A percentile compares a stretch with the other conserved stretches of the same genome.
Conservation (phyloP, 2,888 invertebrate species). For the Heterodera filipjevi region DNA sequence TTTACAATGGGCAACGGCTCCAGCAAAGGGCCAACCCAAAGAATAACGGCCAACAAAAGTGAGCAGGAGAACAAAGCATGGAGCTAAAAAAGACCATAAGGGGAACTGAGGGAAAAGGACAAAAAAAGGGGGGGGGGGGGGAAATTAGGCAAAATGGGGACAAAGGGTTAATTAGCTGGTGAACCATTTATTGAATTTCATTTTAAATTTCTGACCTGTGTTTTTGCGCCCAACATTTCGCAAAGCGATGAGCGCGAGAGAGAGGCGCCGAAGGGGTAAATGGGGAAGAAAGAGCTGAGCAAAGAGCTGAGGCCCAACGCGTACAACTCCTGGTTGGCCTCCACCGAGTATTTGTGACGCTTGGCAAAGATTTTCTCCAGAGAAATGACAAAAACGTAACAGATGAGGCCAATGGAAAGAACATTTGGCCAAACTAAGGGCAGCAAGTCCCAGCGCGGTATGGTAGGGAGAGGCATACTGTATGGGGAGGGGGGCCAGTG, state of each 20-base stretch:
- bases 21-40: constrained; percentile 87
- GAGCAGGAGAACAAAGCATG: constrained; percentile 80
- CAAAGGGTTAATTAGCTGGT: constrained; percentile 17
- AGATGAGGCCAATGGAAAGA: constrained; percentile 68
- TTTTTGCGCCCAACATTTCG: constrained; percentile 82
- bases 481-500: neutral
- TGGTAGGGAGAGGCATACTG: constrained; percentile 63
- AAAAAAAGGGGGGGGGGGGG: no score
- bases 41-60: constrained; percentile 78
- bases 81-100: constrained; percentile 64
- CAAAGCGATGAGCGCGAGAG: constrained; percentile 75
- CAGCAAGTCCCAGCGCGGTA: constrained; percentile 61
- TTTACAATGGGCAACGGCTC: constrained; percentile 77
- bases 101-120: no score
- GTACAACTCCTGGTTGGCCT: constrained; percentile 66
- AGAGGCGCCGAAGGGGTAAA: constrained; percentile 69
- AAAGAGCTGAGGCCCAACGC: constrained; percentile 71
- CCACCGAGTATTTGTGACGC: constrained; percentile 69
- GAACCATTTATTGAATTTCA: no score
- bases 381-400: constrained; percentile 69
- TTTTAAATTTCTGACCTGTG: constrained; percentile 68
- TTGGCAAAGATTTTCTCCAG: constrained; percentile 69
- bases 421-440: constrained; percentile 69
- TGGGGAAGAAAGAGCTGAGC: constrained; percentile 71
- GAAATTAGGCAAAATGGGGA: neutral